phyloP scores from a whole-genome alignment of 1,140 invertebrate genomes.

The Samia ricini region DNA sequence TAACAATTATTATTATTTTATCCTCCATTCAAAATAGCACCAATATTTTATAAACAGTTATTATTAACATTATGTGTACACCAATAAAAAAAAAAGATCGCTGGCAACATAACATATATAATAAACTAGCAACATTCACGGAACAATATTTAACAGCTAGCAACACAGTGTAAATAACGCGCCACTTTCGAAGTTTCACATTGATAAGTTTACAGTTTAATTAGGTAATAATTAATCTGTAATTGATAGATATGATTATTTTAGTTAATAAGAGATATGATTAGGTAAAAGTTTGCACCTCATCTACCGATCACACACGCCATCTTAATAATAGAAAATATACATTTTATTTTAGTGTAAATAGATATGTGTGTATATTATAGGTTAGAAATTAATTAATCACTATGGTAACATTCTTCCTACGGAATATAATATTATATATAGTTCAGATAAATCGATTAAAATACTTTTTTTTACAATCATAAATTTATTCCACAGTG shows the following conservation, averaged over 20 bases:
- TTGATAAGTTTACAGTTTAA: too few species aligned
- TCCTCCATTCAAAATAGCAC: constrained; percentile 59
- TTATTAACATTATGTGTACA: constrained; percentile 27
- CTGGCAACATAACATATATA: constrained; percentile 5
- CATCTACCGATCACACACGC: constrained; percentile 55
- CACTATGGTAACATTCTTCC: constrained; percentile 69
- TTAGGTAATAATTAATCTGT: too few species aligned
- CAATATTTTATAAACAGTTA: constrained; percentile 64
- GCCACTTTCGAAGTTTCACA: constrained; percentile 15
- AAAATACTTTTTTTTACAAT: not conserved
- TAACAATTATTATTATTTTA: too few species aligned
- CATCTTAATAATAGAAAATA: constrained; percentile 54
- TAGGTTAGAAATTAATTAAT: constrained; percentile 58
- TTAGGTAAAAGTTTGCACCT: constrained; percentile 38
- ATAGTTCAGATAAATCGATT: not conserved
- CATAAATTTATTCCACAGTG: not conserved
- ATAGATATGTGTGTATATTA: constrained; percentile 72
- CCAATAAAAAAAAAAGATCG: not conserved
- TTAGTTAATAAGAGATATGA: constrained; percentile 42
- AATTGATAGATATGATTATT: constrained; percentile 44
- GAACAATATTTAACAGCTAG: constrained; percentile 33
- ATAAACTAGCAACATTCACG: constrained; percentile 30
- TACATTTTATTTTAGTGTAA: constrained; percentile 57
- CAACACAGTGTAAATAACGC: constrained; percentile 23
- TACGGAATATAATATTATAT: too few species aligned